Percentiles rank a stretch among this genome's conserved stretches.
phyloP scores from a whole-genome alignment of 2,797 vertebrate genomes.

The Myripristis murdjan region DNA sequence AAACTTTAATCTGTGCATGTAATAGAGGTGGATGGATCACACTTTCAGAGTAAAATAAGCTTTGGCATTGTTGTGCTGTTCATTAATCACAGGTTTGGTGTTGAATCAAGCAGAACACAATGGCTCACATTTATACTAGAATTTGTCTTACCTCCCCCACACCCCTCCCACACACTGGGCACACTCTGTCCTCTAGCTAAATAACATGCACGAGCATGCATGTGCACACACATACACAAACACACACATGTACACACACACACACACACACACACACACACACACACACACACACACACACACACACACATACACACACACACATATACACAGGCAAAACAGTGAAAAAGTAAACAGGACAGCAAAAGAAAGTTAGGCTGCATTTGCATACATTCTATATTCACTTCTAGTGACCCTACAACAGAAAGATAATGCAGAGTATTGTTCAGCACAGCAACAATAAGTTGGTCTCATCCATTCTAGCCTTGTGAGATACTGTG shows the following conservation, averaged over 20 bases:
- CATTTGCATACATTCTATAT: conserved; percentile 56
- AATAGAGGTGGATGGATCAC: conserved; percentile 67
- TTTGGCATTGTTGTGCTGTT: conserved; percentile 68
- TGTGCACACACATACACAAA: neutral
- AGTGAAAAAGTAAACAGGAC: conserved; percentile 24
- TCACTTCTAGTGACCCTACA: conserved; percentile 17
- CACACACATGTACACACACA: conserved; percentile 1
- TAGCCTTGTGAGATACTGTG: conserved; percentile 1
- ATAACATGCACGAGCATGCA: conserved; percentile 45
- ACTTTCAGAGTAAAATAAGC: conserved; percentile 68
- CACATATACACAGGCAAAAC: conserved; percentile 23
- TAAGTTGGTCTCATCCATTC: neutral
- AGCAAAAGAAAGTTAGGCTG: conserved; percentile 48
- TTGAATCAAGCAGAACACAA: conserved; percentile 73
- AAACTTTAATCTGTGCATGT: conserved; percentile 46
- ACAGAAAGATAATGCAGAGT: conserved; percentile 10
- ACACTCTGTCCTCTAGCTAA: conserved; percentile 70
- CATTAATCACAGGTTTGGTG: conserved; percentile 77
- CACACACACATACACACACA: no score
- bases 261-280: conserved; percentile 15
- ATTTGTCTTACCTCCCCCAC: conserved; percentile 67
- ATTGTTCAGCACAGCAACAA: conserved; percentile 11
- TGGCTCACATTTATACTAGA: conserved; percentile 70
- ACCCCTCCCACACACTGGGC: conserved; percentile 63
- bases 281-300: neutral